phyloP scores from a whole-genome alignment of 2,888 invertebrate species.

The Drosophila antonietae region DNA sequence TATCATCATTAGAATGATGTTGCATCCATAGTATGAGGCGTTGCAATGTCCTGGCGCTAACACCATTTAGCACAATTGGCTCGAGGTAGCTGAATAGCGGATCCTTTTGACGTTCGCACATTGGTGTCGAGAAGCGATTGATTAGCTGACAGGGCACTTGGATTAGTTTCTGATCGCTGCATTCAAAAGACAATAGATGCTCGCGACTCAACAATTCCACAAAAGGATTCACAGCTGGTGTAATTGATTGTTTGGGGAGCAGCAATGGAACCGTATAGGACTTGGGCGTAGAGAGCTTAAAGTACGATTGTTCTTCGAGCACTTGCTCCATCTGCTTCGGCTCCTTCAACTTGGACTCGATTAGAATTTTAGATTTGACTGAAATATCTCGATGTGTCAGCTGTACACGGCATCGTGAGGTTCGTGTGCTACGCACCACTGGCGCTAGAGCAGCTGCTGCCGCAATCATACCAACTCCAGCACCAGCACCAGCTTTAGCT shows the following conservation, averaged over 20 bases:
- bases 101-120: slow-evolving; percentile 23
- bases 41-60: slow-evolving; percentile 39
- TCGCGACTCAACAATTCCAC: not conserved
- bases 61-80: slow-evolving; percentile 28
- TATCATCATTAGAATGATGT: slow-evolving; percentile 33
- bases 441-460: not conserved
- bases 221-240: not conserved
- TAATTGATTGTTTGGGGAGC: not conserved
- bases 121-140: slow-evolving; percentile 31
- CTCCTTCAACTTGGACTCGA: not conserved
- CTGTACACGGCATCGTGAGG: slow-evolving; percentile 32
- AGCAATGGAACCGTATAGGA: not conserved
- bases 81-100: slow-evolving; percentile 1
- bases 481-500: fast-evolving
- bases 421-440: slow-evolving; percentile 38
- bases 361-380: too few species aligned
- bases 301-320: not conserved
- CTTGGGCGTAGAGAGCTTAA: not conserved
- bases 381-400: slow-evolving; percentile 17
- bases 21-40: slow-evolving; percentile 55
- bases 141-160: slow-evolving; percentile 41
- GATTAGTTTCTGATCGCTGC: slow-evolving; percentile 45
- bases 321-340: not conserved
- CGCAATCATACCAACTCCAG: not conserved
- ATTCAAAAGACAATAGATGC: slow-evolving; percentile 35